These are phyloP conservation scores for Sebastes fasciatus DNA, from an alignment of 2,113 vertebrate genomes.

Conservation along the genomic window DNA sequence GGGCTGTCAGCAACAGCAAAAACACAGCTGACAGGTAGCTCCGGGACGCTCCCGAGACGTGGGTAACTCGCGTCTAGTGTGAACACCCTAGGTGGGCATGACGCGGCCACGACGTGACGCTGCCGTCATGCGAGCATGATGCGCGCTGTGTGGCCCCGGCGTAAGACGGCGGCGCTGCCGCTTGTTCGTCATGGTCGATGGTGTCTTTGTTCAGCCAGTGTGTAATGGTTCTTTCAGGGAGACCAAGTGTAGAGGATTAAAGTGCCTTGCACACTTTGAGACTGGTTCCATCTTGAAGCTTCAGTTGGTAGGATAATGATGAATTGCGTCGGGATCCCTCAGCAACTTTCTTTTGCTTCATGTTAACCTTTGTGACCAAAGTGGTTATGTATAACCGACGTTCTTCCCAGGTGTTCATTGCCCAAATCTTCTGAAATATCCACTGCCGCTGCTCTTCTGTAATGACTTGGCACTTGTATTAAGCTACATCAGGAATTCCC, in stretches of 20 bases:
- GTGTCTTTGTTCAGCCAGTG: background rate
- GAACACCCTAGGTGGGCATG: no score
- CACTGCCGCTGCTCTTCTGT: slow-evolving; percentile 19
- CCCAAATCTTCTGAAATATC: slow-evolving; percentile 13
- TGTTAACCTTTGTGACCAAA: background rate
- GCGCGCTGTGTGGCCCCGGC: no score
- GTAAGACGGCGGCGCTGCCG: background rate
- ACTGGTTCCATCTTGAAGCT: background rate
- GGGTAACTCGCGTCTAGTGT: no score
- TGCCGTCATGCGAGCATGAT: no score
- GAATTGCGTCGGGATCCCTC: background rate
- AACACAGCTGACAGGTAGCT: no score
- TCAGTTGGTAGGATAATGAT: background rate
- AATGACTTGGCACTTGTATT: slow-evolving; percentile 3
- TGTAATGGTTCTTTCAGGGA: background rate
- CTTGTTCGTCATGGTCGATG: background rate
- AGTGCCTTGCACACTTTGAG: background rate
- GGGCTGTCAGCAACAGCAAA: no score
- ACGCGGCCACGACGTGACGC: no score
- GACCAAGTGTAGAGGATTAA: background rate
- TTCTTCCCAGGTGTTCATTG: slow-evolving; percentile 7
- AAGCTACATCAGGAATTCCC: background rate
- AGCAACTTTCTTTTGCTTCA: background rate
- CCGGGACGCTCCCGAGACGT: no score
- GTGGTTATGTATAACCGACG: background rate